These are phyloP conservation scores for Diabrotica undecimpunctata DNA, from an alignment of 1,140 invertebrate species.

Conservation along the genomic window DNA sequence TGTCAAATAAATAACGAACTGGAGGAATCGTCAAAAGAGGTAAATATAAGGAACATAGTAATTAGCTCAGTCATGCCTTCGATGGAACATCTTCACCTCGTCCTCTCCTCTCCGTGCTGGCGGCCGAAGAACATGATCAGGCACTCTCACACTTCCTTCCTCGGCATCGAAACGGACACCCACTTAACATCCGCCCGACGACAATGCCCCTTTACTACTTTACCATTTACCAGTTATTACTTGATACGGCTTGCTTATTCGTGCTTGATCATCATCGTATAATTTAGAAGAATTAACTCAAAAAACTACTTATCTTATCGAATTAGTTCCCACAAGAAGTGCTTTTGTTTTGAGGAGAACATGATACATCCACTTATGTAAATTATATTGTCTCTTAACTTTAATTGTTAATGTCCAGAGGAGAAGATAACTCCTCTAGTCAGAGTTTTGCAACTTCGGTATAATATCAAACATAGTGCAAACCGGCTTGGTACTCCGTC, in stretches of 20 bases:
- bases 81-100: not conserved
- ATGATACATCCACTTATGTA: no score
- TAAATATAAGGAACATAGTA: not conserved
- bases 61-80: not conserved
- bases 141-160: constrained; percentile 1
- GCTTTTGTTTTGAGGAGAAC: not conserved
- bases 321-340: not conserved
- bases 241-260: not conserved
- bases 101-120: not conserved
- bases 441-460: no score
- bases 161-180: not conserved
- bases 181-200: not conserved
- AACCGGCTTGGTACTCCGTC: no score
- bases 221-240: not conserved
- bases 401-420: no score
- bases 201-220: not conserved
- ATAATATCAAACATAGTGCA: no score
- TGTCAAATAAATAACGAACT: not conserved
- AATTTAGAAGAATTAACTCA: not conserved
- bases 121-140: not conserved
- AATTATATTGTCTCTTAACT: no score
- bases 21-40: not conserved
- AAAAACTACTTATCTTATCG: constrained; percentile 1
- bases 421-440: no score
- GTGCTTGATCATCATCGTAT: constrained; percentile 2